These are phyloP conservation scores for Chaenocephalus aceratus DNA, from an alignment of 2,113 vertebrate species.

Conservation along the genomic window DNA sequence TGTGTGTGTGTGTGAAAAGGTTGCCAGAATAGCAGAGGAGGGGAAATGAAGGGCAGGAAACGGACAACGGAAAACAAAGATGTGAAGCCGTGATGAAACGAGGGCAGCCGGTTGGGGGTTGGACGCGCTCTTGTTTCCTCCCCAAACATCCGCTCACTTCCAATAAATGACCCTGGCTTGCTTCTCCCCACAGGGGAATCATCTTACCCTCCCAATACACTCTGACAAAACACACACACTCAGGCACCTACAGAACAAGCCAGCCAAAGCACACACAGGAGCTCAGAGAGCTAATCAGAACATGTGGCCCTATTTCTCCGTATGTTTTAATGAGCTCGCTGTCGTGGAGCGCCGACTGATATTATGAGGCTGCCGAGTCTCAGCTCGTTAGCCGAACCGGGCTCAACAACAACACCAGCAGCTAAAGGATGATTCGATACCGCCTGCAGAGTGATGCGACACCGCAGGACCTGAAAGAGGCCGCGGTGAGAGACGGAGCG, in stretches of 20 bases:
- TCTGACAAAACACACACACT: neutral
- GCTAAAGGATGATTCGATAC: conserved; percentile 71
- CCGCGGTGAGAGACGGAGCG: conserved; percentile 38
- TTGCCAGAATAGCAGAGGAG: conserved; percentile 49
- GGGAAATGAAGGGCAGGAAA: conserved; percentile 56
- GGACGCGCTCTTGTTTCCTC: neutral
- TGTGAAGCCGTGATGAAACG: conserved; percentile 16
- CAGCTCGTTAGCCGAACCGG: conserved; percentile 74
- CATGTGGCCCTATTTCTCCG: conserved; percentile 58
- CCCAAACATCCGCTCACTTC: conserved; percentile 25
- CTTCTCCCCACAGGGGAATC: conserved; percentile 44
- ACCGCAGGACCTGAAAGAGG: conserved; percentile 59
- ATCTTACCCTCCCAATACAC: conserved; percentile 35
- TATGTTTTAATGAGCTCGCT: conserved; percentile 71
- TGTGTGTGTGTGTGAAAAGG: conserved; percentile 16
- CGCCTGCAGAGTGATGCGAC: conserved; percentile 59
- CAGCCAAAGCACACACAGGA: conserved; percentile 33
- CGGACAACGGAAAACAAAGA: conserved; percentile 55
- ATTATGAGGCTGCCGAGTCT: conserved; percentile 69
- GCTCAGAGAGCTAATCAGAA: conserved; percentile 55
- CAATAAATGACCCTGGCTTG: conserved; percentile 48
- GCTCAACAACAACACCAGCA: conserved; percentile 67
- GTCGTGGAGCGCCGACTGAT: conserved; percentile 63
- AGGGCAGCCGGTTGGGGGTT: conserved; percentile 32
- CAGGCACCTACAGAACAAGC: conserved; percentile 14